phyloP scores from a whole-genome alignment of 92 coral and sea anemone genomes.

The Palythoa caribaeorum region DNA sequence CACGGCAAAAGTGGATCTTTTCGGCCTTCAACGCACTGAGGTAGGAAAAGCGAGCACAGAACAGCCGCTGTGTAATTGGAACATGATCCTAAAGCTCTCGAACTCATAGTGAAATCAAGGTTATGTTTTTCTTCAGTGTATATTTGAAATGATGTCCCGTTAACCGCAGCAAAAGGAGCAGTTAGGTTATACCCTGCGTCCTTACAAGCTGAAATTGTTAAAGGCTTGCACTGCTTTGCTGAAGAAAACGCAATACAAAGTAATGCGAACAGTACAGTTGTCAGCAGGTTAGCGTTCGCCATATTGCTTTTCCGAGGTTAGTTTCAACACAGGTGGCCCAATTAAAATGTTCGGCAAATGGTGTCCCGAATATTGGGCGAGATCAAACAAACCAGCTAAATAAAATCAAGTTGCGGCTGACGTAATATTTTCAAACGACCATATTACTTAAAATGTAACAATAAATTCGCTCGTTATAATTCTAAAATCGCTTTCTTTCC shows the following conservation, averaged over 20 bases:
- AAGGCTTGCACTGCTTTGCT: slow-evolving; percentile 19
- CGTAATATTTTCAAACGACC: no score
- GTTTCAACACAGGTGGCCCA: no score
- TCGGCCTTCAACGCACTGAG: slow-evolving; percentile 18
- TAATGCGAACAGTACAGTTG: no score
- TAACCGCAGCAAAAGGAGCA: not conserved
- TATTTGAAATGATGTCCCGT: not conserved
- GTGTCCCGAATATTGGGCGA: no score
- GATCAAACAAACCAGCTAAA: no score
- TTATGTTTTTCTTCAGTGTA: not conserved
- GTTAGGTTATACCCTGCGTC: slow-evolving; percentile 29
- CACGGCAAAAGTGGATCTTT: slow-evolving; percentile 31
- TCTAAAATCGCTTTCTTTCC: no score
- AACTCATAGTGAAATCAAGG: not conserved
- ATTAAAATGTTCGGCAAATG: no score
- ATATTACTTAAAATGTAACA: no score
- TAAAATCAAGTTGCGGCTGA: no score
- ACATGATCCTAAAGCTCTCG: not conserved
- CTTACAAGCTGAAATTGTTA: slow-evolving; percentile 19
- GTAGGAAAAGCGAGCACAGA: slow-evolving; percentile 7
- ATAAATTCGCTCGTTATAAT: no score
- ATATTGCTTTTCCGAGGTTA: no score
- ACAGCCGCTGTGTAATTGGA: not conserved
- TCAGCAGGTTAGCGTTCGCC: no score
- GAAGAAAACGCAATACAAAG: not conserved